These are phyloP conservation scores for Zoanthus sociatus DNA, from an alignment of 92 coral and sea anemone species.

Conservation along the genomic window DNA sequence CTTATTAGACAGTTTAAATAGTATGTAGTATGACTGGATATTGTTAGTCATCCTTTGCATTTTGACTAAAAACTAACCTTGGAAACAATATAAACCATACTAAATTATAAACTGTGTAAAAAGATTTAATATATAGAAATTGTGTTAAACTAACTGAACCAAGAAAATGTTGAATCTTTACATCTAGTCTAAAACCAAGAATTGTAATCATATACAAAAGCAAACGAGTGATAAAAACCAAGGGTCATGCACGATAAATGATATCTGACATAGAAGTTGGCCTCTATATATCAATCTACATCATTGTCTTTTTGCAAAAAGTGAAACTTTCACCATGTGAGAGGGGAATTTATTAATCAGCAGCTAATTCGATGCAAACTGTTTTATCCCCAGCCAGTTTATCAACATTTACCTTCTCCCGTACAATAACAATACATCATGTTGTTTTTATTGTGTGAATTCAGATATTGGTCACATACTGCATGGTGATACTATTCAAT, in stretches of 20 bases:
- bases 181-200: background rate
- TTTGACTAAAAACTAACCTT: background rate
- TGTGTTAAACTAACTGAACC: constrained; percentile 12
- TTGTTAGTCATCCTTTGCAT: background rate
- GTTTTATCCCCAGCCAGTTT: background rate
- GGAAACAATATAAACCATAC: background rate
- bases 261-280: constrained; percentile 16
- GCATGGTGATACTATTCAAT: background rate
- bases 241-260: constrained; percentile 18
- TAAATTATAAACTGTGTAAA: background rate
- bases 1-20: background rate
- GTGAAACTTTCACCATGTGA: constrained; percentile 15
- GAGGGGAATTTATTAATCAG: constrained; percentile 21
- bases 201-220: constrained; percentile 1
- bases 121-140: background rate
- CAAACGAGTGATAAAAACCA: background rate
- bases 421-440: background rate
- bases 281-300: constrained; percentile 7
- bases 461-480: background rate
- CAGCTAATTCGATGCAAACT: background rate
- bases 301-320: background rate
- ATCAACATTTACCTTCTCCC: background rate
- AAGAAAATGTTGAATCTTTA: constrained; percentile 18
- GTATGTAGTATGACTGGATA: background rate
- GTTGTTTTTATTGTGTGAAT: background rate